Conservation (phyloP, 2,797 vertebrate species). For the Thamnophis elegans region DNA sequence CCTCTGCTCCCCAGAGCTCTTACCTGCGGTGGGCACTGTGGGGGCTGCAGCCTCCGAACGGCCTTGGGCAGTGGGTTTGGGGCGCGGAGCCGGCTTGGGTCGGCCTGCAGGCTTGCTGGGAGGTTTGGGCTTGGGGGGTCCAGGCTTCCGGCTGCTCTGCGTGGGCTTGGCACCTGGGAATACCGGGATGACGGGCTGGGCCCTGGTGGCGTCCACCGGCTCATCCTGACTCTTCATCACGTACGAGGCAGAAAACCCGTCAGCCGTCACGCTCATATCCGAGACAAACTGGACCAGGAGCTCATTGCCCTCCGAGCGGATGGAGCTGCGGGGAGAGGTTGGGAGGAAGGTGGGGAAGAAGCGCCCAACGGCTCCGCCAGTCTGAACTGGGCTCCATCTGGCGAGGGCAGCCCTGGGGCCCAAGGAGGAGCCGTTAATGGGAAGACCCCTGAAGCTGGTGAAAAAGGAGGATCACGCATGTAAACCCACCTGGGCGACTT, state of each 20-base stretch:
- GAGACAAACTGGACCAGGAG: slow-evolving; percentile 92
- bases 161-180: slow-evolving; percentile 54
- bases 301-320: slow-evolving; percentile 78
- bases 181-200: slow-evolving; percentile 8
- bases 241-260: slow-evolving; percentile 84
- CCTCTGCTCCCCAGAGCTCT: neutral
- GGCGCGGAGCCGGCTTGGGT: neutral
- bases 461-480: neutral
- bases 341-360: too few relatives aligned
- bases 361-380: too few relatives aligned
- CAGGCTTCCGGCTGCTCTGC: neutral
- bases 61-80: slow-evolving; percentile 22
- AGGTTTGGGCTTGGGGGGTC: slow-evolving; percentile 21
- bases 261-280: slow-evolving; percentile 85
- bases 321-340: slow-evolving; percentile 39
- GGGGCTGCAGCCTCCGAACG: neutral
- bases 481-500: slow-evolving; percentile 70
- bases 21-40: neutral
- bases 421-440: neutral
- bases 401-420: neutral
- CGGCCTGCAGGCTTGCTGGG: neutral
- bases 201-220: neutral
- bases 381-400: neutral
- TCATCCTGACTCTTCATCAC: neutral
- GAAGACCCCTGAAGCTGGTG: neutral